Percentiles rank a stretch among this genome's conserved stretches.
phyloP scores from a whole-genome alignment of 1,140 invertebrate genomes.

The Drosophila albomicans region DNA sequence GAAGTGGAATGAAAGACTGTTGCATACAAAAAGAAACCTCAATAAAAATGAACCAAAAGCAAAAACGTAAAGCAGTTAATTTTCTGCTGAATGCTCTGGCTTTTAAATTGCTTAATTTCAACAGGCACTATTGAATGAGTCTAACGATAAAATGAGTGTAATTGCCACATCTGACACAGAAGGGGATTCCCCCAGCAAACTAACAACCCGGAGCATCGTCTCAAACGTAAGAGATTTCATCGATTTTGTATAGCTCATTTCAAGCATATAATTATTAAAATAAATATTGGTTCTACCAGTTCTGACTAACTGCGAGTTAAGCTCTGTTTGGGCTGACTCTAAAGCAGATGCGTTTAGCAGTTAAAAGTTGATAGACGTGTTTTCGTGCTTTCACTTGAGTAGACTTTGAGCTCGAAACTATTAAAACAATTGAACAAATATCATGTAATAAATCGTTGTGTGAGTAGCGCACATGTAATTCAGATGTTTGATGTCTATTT shows the following conservation, averaged over 20 bases:
- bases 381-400: no score
- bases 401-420: neutral
- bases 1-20: constrained; percentile 6
- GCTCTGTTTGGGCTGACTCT: neutral
- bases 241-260: neutral
- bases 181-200: neutral
- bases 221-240: neutral
- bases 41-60: neutral
- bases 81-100: neutral
- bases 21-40: neutral
- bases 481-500: constrained; percentile 10
- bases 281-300: neutral
- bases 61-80: neutral
- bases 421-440: constrained; percentile 9
- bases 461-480: neutral
- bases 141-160: neutral
- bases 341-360: neutral
- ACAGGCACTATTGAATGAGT: neutral
- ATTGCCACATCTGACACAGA: neutral
- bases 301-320: neutral
- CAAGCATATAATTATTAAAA: neutral
- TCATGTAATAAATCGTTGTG: neutral
- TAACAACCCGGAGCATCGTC: neutral
- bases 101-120: neutral
- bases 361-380: neutral